Base-by-base conservation (phyloP, 2,797 vertebrate genomes). In the Sphenodon punctatus region DNA sequence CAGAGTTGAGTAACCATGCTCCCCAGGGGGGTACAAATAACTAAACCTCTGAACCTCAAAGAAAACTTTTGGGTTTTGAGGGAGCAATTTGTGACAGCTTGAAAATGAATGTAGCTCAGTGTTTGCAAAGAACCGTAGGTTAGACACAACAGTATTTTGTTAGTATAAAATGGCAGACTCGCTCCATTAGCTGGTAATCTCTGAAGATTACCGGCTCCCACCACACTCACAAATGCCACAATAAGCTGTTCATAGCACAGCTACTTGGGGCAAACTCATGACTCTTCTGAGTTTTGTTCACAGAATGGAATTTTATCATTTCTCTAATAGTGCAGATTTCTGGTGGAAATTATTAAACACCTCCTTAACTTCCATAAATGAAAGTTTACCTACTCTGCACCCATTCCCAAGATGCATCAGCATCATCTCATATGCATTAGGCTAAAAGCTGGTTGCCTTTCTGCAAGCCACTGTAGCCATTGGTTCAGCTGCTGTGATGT, bases 21-120 rank as follows among this genome's bases (percentile, higher is more conserved):
- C 95, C 92, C 89, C 32, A 4, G 48, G 81, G 83, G 87, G 91
- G 64, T 10, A 79, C 82, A 85, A 91, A 91, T 91, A 95, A 94
- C 74, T 93, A 91, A 94, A 70, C 82, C 70, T 86, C 68, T 82
- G 81, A 76, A 91, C 84, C 93, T 93, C 87, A 93, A 87, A 89
- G 86, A 73, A 85, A 87, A 34, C 41, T 59, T 88, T 83, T 81
- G 79, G 71, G 72, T 91, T 88, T 68, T 42, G 64, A 82, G 69
- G 70, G 58, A 80, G 64, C 72, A 41, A 38, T 88, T 89, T 87
- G 87, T 0, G 5, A 77, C 5, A 22, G 75, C 69, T 89, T 14
- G 51, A 41, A 73, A 86, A 82, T 89, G 84, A 90, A 88, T 87
- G 82, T 3, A 23, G 34, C 73, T 25, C 1, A 78, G 89, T 88